These are phyloP conservation scores for Passer domesticus DNA, from an alignment of 2,113 vertebrate genomes.

Conservation along the genomic window DNA sequence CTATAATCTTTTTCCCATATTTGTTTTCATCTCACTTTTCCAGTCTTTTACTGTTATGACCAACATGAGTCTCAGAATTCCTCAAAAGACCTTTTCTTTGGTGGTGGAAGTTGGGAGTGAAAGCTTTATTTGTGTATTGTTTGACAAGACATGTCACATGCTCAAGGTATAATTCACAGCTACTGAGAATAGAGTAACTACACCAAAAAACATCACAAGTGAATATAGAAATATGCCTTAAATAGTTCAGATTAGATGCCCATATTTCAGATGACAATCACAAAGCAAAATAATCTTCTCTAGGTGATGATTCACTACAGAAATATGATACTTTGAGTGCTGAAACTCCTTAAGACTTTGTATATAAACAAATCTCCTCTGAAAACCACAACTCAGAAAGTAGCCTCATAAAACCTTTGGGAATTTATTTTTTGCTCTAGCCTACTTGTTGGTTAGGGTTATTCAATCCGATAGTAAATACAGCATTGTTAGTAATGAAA, in stretches of 20 bases:
- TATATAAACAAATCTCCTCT: not conserved
- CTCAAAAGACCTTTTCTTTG: not conserved
- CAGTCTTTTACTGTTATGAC: not conserved
- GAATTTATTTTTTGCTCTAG: not conserved
- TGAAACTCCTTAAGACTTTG: not conserved
- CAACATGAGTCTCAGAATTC: not conserved
- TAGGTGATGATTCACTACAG: not conserved
- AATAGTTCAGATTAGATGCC: not conserved
- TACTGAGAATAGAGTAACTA: not conserved
- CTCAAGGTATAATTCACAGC: not conserved
- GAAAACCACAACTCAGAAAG: not conserved
- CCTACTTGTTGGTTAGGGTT: not conserved
- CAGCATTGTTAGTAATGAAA: not conserved
- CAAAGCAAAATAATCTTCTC: not conserved
- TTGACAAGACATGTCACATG: not conserved
- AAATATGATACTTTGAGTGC: not conserved
- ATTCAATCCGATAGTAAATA: not conserved
- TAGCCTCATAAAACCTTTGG: not conserved
- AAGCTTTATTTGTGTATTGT: not conserved
- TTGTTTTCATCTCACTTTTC: not conserved
- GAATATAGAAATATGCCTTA: not conserved
- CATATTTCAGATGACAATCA: not conserved
- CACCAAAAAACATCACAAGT: not conserved
- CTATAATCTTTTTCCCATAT: not conserved
- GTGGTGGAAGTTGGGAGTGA: accelerated